Evolutionary conservation across 2,888 invertebrate species (phyloP).

Genomic region (Pammene fasciana): DNA sequence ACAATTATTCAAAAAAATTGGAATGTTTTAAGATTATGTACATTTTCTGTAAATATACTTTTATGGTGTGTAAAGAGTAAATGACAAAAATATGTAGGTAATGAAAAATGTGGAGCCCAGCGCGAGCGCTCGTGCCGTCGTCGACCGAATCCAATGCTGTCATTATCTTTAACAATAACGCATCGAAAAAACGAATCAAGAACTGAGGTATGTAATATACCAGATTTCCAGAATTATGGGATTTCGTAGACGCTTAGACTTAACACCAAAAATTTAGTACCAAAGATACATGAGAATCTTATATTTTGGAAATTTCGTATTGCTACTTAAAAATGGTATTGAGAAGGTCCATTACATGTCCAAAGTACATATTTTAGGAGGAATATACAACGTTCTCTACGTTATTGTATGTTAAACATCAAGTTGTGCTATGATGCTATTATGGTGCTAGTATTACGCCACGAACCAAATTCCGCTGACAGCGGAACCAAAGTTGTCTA

Average conservation of each 20-base stretch:
- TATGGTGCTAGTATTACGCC: slow-evolving; percentile 17
- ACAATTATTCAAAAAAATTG: slow-evolving; percentile 49
- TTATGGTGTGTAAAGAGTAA: slow-evolving; percentile 74
- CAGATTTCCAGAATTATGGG: slow-evolving; percentile 8
- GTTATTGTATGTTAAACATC: slow-evolving; percentile 11
- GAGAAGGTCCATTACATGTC: background rate
- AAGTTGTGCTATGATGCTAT: slow-evolving; percentile 2
- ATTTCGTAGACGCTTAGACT: slow-evolving; percentile 15
- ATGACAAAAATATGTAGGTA: slow-evolving; percentile 74
- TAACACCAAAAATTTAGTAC: slow-evolving; percentile 11
- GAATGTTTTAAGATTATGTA: slow-evolving; percentile 69
- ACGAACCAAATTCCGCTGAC: slow-evolving; percentile 7
- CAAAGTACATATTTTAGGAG: slow-evolving; percentile 6
- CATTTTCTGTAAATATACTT: slow-evolving; percentile 76
- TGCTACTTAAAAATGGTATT: slow-evolving; percentile 5
- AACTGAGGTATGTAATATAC: background rate
- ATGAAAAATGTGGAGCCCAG: slow-evolving; percentile 48
- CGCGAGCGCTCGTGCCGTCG: slow-evolving; percentile 10
- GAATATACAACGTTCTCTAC: background rate
- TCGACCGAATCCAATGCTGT: background rate
- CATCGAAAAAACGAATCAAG: background rate
- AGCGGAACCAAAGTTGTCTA: slow-evolving; percentile 8
- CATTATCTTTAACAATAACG: background rate
- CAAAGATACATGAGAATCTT: slow-evolving; percentile 4
- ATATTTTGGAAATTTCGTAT: slow-evolving; percentile 15